Conservation (phyloP, 2,113 vertebrate genomes). For the Sminthopsis crassicaudata region DNA sequence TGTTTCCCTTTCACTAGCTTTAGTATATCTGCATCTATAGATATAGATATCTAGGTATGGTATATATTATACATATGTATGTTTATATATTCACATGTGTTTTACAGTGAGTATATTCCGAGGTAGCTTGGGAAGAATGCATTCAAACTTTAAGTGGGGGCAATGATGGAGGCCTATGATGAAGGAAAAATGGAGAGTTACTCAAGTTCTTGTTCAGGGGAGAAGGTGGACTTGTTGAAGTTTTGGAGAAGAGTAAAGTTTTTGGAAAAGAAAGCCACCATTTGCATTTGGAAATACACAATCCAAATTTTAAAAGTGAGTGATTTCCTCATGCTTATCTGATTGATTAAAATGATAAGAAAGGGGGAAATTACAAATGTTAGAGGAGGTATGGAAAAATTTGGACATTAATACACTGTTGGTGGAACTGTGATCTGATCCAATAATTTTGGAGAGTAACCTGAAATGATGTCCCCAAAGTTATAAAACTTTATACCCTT, state of each 20-base stretch:
- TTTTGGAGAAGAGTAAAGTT: background rate
- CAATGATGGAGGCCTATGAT: background rate
- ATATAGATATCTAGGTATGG: background rate
- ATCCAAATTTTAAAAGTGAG: background rate
- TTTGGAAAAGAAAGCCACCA: too few species aligned
- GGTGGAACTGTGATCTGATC: too few species aligned
- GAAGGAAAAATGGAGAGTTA: background rate
- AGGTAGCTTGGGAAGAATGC: background rate
- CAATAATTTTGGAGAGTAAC: too few species aligned
- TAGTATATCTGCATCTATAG: too few species aligned
- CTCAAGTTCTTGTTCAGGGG: background rate
- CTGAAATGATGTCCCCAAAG: too few species aligned
- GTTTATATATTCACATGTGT: background rate
- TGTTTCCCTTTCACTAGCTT: background rate
- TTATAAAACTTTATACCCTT: too few species aligned
- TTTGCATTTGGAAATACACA: background rate
- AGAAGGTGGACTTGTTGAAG: background rate
- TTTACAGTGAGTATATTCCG: constrained; percentile 2
- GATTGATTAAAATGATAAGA: background rate
- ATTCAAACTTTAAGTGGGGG: background rate
- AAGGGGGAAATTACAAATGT: too few species aligned
- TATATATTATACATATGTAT: background rate
- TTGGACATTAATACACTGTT: too few species aligned
- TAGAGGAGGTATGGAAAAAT: too few species aligned
- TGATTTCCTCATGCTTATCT: background rate